Percentiles rank a stretch among this genome's conserved stretches.
Evolutionary conservation across 2,113 vertebrate species (phyloP).

Genomic region (Xerus inauris): DNA sequence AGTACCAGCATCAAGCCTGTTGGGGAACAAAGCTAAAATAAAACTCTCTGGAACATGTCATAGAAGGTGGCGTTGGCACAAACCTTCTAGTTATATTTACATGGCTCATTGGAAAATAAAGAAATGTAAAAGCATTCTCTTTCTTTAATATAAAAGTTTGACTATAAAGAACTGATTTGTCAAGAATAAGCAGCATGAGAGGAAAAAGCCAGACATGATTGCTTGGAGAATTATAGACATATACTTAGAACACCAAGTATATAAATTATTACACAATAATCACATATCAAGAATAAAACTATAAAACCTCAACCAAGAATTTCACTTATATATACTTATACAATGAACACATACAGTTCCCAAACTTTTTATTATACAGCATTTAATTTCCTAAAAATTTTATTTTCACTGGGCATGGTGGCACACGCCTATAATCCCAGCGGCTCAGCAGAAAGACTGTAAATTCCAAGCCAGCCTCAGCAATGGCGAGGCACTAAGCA

Average conservation of each 20-base stretch:
- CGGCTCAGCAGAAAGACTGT: no score
- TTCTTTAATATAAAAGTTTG: not conserved
- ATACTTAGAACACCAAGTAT: not conserved
- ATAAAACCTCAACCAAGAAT: not conserved
- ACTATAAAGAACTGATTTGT: not conserved
- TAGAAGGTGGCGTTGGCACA: not conserved
- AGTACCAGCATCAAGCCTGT: conserved; percentile 96
- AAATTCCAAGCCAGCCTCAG: no score
- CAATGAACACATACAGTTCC: not conserved
- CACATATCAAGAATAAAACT: not conserved
- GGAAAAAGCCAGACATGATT: not conserved
- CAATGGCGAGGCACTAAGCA: no score
- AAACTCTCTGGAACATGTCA: not conserved
- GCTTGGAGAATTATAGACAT: not conserved
- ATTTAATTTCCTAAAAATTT: conserved; percentile 56
- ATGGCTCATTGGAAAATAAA: conserved; percentile 1
- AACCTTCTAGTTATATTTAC: not conserved
- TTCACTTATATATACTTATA: not conserved
- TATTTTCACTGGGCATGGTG: no score
- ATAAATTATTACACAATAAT: not conserved
- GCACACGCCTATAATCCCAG: no score
- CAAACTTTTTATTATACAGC: conserved; percentile 17
- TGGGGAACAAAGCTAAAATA: conserved; percentile 28
- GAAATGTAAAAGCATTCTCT: not conserved
- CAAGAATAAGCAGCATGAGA: not conserved